Evolutionary conservation across 2,113 vertebrate species (phyloP), one percentile per base, ranked within the genome.

Genomic region (Plecturocebus donacophilus): DNA sequence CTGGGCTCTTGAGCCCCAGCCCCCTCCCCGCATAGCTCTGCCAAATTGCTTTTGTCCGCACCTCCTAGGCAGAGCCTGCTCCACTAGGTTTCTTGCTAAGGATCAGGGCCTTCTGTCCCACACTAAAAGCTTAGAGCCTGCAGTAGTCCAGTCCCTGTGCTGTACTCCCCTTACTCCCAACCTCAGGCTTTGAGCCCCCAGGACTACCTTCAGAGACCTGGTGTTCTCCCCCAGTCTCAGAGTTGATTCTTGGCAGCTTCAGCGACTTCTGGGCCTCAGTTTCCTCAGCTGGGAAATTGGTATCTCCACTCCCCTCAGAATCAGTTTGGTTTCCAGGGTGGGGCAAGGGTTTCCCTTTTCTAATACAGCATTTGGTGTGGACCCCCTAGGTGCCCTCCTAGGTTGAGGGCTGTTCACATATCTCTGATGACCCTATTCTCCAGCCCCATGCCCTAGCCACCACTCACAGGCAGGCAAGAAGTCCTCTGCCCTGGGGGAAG

Each of bases 1-100:
- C 92, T 82, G 70, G 84, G 54, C 47, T 87, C 70, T 86, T 71
- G 56, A 88, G n/a, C 3, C 66, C 49, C 80, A 86, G 23, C 49
- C 77, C 83, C 93, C 83, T 71, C 49, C 83, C 93, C 83, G 71
- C 45, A 30, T 27, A 35, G 66, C 83, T 75, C 79, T 86, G 75
- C 66, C 84, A 92, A 95, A 73, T 40, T 90, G 97, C 95, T 96
- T 88, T 94, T 98, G 93, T 97, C 92, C 3, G 54, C 42, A 90
- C 86, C 68, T 61, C 13, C 71, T 81, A 73, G 79, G 64, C 88
- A 91, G 73, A 89, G 45, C 83, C 75, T 83, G 92, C 84, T 82
- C 64, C 64, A 12, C 71, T 45, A 90, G 92, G 3, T 87, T 85
- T 87, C 56, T 90, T 95, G 40, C 35, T 52, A 58, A 91, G 47